A percentile compares a stretch with the other conserved stretches of the same genome.
Evolutionary conservation across 2,113 vertebrate species (phyloP).

Genomic region (Arizona elegans): DNA sequence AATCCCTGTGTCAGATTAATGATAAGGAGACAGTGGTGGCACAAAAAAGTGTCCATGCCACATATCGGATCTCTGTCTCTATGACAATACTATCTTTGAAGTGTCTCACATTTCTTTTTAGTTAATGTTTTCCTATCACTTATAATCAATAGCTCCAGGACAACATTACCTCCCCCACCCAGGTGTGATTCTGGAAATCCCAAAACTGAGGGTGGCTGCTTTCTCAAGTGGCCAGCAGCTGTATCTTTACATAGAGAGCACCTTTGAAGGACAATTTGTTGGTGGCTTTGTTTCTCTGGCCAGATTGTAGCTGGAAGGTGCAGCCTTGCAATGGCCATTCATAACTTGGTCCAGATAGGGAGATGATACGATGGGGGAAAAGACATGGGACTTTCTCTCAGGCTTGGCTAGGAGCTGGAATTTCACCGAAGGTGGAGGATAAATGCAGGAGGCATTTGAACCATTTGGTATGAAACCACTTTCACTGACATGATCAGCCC

Average conservation of each 20-base stretch:
- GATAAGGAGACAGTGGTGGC: not conserved
- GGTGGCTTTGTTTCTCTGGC: not conserved
- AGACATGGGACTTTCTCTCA: not conserved
- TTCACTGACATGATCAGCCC: not conserved
- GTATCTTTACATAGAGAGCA: not conserved
- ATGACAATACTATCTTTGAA: not conserved
- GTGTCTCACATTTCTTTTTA: not conserved
- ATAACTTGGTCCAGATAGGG: not conserved
- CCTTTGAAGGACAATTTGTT: not conserved
- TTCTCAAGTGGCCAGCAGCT: not conserved
- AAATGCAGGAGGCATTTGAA: no score
- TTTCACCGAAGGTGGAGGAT: not conserved
- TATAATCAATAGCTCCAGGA: not conserved
- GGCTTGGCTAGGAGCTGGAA: no score
- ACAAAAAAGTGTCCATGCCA: not conserved
- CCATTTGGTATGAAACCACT: not conserved
- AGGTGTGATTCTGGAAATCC: not conserved
- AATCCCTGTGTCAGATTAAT: not conserved
- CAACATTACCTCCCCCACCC: not conserved
- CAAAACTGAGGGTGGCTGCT: not conserved
- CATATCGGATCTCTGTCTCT: not conserved
- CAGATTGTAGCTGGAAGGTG: not conserved
- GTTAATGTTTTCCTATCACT: not conserved
- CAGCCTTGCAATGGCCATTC: not conserved
- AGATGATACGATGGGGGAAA: not conserved